Conservation (phyloP, 2,888 invertebrate species). For the Xestia rhomboidea region DNA sequence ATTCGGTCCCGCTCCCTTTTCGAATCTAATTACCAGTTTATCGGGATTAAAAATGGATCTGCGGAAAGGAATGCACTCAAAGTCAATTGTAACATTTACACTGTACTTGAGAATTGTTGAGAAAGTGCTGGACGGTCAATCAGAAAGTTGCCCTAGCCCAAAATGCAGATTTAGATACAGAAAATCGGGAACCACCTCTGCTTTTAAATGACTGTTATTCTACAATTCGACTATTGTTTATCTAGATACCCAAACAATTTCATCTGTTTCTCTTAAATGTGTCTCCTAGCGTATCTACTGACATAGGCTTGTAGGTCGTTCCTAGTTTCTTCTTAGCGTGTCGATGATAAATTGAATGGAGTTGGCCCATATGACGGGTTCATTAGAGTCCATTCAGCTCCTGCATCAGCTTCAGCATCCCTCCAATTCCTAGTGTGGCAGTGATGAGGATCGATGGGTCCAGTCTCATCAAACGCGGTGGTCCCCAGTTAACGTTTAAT, state of each 20-base stretch:
- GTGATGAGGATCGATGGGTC: neutral
- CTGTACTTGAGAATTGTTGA: neutral
- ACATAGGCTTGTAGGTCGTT: neutral
- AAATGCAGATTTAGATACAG: neutral
- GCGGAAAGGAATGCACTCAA: neutral
- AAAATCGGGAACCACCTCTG: neutral
- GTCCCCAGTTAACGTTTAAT: constrained; percentile 22
- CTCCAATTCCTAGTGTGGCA: neutral
- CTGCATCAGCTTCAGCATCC: too few species aligned
- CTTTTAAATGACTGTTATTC: neutral
- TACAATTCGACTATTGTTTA: neutral
- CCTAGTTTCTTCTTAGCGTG: neutral
- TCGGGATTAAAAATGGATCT: neutral
- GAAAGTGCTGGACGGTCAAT: too few species aligned
- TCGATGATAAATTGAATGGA: too few species aligned
- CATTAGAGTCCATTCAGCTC: too few species aligned
- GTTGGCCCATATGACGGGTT: too few species aligned
- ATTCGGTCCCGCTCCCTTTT: neutral
- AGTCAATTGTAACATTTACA: neutral
- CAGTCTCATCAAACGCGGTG: constrained; percentile 14
- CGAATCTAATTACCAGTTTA: constrained; percentile 6
- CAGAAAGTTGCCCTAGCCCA: too few species aligned
- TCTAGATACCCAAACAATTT: neutral
- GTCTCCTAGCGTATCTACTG: neutral
- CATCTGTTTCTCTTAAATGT: neutral